These are phyloP conservation scores for Platorchestia sp. DNA, from an alignment of 1,140 invertebrate genomes.

Conservation along the genomic window DNA sequence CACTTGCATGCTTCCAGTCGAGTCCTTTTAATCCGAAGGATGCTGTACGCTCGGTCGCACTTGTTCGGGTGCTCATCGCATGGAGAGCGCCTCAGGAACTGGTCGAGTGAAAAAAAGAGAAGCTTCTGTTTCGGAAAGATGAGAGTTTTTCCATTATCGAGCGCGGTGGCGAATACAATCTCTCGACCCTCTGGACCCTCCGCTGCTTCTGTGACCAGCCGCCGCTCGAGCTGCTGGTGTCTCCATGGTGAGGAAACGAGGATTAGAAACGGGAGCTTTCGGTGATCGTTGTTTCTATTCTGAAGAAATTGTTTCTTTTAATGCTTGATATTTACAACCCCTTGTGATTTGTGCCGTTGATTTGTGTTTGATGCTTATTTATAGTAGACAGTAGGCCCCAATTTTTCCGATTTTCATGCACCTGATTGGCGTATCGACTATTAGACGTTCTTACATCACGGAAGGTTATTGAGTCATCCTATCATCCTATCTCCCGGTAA, in stretches of 20 bases:
- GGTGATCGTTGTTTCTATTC: not conserved
- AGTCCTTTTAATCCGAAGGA: not conserved
- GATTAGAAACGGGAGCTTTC: not conserved
- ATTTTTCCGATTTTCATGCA: not conserved
- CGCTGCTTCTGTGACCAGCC: too few relatives aligned
- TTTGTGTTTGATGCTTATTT: not conserved
- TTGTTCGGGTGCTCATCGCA: not conserved
- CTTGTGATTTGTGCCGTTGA: not conserved
- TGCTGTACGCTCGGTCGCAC: not conserved
- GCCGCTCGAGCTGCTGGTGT: not conserved
- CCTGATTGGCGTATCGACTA: too few relatives aligned
- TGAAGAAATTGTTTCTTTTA: not conserved
- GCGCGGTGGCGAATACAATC: not conserved
- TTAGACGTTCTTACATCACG: too few relatives aligned
- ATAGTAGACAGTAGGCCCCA: not conserved
- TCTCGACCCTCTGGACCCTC: not conserved
- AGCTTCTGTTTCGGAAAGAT: not conserved
- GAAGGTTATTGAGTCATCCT: too few relatives aligned
- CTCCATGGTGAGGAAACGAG: not conserved
- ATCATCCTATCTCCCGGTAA: too few relatives aligned
- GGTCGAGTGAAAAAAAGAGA: not conserved
- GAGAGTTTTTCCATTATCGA: conserved; percentile 8
- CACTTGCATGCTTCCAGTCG: not conserved
- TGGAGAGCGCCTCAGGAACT: not conserved
- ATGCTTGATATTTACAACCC: not conserved